Percentiles rank a stretch among this genome's conserved stretches.
Conservation (phyloP, 2,113 vertebrate genomes). For the Perca schrenkii region DNA sequence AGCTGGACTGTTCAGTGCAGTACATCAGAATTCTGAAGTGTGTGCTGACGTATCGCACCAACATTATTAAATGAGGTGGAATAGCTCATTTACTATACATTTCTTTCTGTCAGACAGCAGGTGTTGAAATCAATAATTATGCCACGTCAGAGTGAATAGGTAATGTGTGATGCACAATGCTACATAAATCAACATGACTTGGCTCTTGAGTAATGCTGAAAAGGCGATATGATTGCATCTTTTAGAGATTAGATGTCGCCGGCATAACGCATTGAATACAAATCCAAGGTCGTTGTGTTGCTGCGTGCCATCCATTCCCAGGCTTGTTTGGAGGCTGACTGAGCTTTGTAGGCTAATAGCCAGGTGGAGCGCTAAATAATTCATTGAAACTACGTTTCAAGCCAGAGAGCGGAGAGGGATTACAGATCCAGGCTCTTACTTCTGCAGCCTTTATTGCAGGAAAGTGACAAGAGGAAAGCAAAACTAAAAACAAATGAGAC, state of each 20-base stretch:
- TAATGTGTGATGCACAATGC: slow-evolving; percentile 27
- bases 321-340: slow-evolving; percentile 61
- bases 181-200: slow-evolving; percentile 45
- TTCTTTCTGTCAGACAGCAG: not conserved
- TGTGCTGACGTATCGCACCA: slow-evolving; percentile 11
- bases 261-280: slow-evolving; percentile 23
- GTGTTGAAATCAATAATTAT: slow-evolving; percentile 42
- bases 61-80: slow-evolving; percentile 47
- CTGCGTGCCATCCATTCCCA: slow-evolving; percentile 39
- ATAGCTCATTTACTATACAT: slow-evolving; percentile 6
- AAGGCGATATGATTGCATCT: slow-evolving; percentile 37
- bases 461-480: slow-evolving; percentile 15
- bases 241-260: slow-evolving; percentile 43
- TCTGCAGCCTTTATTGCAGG: slow-evolving; percentile 39
- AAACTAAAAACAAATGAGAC: slow-evolving; percentile 20
- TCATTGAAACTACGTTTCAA: slow-evolving; percentile 58
- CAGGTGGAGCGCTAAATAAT: slow-evolving; percentile 61
- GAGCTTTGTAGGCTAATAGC: slow-evolving; percentile 51
- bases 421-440: slow-evolving; percentile 32
- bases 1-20: slow-evolving; percentile 14
- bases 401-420: slow-evolving; percentile 42
- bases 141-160: slow-evolving; percentile 25
- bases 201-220: slow-evolving; percentile 25
- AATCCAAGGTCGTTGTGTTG: slow-evolving; percentile 52
- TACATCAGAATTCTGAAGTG: slow-evolving; percentile 23